A percentile compares a stretch with the other conserved stretches of the same genome.
Conservation (phyloP, 2,888 invertebrate species). For the Drosophila birchii region DNA sequence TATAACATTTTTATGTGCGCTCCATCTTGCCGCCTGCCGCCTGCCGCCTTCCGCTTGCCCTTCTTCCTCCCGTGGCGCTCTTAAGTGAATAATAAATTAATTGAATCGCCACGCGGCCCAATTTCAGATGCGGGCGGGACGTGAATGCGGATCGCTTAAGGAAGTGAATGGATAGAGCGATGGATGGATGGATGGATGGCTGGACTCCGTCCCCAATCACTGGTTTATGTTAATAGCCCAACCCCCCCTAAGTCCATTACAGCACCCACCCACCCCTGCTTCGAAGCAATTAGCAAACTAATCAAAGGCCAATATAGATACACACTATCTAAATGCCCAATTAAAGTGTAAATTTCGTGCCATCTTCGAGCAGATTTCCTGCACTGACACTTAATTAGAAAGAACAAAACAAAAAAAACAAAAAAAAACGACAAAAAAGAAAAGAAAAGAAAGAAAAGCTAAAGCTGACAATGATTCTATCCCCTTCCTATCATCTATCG, state of each 20-base stretch:
- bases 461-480: background rate
- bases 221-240: slow-evolving; percentile 66
- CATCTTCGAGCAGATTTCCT: slow-evolving; percentile 30
- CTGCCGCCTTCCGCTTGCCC: background rate
- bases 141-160: slow-evolving; percentile 9
- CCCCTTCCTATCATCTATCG: slow-evolving; percentile 54
- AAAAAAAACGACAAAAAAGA: background rate
- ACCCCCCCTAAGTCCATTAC: background rate
- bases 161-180: slow-evolving; percentile 4
- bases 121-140: slow-evolving; percentile 24
- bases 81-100: slow-evolving; percentile 80
- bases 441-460: background rate
- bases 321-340: slow-evolving; percentile 72
- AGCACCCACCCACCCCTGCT: background rate
- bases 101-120: slow-evolving; percentile 75
- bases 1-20: slow-evolving; percentile 76
- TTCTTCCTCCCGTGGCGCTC: slow-evolving; percentile 47
- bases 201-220: slow-evolving; percentile 7
- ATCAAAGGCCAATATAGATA: slow-evolving; percentile 59
- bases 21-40: slow-evolving; percentile 9
- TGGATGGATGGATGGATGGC: background rate
- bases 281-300: slow-evolving; percentile 49
- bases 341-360: slow-evolving; percentile 75
- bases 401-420: slow-evolving; percentile 17
- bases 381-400: slow-evolving; percentile 80